Evolutionary conservation across 2,797 vertebrate species (phyloP).

Genomic region (Serranus cabrilla): DNA sequence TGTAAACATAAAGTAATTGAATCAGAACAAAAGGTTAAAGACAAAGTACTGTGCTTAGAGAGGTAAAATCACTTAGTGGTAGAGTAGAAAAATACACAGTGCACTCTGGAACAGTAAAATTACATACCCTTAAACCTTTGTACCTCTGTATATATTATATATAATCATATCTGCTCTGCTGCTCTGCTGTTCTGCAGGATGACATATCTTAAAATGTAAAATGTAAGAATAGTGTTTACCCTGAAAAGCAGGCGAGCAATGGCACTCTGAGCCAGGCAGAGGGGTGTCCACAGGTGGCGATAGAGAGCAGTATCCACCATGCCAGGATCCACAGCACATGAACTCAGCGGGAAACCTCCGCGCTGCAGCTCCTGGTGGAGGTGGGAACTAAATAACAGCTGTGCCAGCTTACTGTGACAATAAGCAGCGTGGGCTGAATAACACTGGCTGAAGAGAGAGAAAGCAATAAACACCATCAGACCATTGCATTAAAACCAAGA

Average conservation of each 20-base stretch:
- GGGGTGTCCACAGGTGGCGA: conserved; percentile 83
- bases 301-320: conserved; percentile 92
- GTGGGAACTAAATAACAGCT: conserved; percentile 89
- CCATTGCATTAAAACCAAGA: background rate
- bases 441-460: conserved; percentile 62
- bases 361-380: conserved; percentile 87
- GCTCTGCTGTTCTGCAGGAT: background rate
- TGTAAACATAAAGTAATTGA: background rate
- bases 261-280: conserved; percentile 75
- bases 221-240: conserved; percentile 79
- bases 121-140: background rate
- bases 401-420: conserved; percentile 92
- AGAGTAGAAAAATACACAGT: background rate
- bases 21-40: background rate
- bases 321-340: conserved; percentile 91
- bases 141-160: no score
- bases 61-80: background rate
- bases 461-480: conserved; percentile 4
- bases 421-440: conserved; percentile 92
- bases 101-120: background rate
- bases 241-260: conserved; percentile 86
- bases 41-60: background rate
- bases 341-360: conserved; percentile 86
- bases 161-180: background rate
- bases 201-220: background rate